These are phyloP conservation scores for Tryphoninae sp. DNA, from an alignment of 2,888 invertebrate species.

Conservation along the genomic window DNA sequence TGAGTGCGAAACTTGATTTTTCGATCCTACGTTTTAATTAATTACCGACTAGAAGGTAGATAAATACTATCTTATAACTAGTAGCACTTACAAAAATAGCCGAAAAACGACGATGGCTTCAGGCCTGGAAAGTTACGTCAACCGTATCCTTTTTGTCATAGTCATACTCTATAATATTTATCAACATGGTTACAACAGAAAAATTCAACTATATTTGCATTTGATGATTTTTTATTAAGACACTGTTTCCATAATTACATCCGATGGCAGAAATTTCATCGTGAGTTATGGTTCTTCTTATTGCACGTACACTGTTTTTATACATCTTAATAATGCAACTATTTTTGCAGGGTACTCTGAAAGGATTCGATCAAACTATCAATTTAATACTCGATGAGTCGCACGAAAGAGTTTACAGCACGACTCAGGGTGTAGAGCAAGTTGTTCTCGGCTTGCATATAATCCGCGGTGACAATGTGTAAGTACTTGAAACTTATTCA, in stretches of 20 bases:
- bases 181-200: neutral
- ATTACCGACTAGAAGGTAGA: no score
- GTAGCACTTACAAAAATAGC: neutral
- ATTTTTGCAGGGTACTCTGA: constrained; percentile 91
- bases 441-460: constrained; percentile 98
- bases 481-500: constrained; percentile 78
- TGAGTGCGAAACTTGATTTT: no score
- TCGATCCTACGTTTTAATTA: no score
- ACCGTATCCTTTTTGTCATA: constrained; percentile 85
- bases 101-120: constrained; percentile 87
- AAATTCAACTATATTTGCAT: constrained; percentile 40
- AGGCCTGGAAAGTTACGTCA: constrained; percentile 92
- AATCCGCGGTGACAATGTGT: constrained; percentile 98
- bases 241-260: constrained; percentile 96
- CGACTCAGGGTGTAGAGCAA: constrained; percentile 94
- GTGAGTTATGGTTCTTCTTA: constrained; percentile 82
- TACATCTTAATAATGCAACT: constrained; percentile 19
- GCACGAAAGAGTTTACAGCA: constrained; percentile 98
- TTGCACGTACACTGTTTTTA: constrained; percentile 32
- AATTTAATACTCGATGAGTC: constrained; percentile 99
- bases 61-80: neutral
- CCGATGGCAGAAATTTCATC: constrained; percentile 97
- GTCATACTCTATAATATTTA: constrained; percentile 33
- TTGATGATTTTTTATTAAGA: constrained; percentile 80
- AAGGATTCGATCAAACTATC: constrained; percentile 99